These are phyloP conservation scores for Sebastes minor DNA, from an alignment of 2,797 vertebrate species.

Conservation along the genomic window DNA sequence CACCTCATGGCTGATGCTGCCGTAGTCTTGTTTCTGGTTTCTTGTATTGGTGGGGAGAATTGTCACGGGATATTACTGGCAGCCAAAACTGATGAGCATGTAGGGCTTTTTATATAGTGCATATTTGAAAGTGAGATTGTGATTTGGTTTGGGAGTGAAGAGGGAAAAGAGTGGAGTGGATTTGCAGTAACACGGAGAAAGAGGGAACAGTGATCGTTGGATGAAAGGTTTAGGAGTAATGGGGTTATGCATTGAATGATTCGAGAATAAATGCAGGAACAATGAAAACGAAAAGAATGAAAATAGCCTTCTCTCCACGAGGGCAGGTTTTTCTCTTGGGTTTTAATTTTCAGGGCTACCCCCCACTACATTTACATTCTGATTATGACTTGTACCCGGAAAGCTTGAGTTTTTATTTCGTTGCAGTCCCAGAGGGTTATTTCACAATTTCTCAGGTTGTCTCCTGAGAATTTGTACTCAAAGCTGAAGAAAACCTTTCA, in stretches of 20 bases:
- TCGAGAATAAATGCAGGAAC: constrained; percentile 18
- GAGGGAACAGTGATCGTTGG: constrained; percentile 21
- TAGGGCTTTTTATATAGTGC: not conserved
- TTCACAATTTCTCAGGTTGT: constrained; percentile 1
- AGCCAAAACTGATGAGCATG: not conserved
- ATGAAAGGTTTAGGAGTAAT: constrained; percentile 36
- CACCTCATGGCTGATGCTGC: not conserved
- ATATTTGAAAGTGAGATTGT: not conserved
- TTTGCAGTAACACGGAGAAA: constrained; percentile 15
- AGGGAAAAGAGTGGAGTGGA: constrained; percentile 14
- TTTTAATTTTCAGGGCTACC: constrained; percentile 16
- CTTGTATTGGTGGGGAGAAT: not conserved
- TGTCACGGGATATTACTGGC: not conserved
- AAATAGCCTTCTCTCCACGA: not conserved
- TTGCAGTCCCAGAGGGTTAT: constrained; percentile 17
- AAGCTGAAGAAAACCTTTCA: constrained; percentile 27
- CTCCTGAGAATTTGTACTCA: constrained; percentile 11
- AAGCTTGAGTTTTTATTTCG: constrained; percentile 30
- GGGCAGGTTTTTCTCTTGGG: not conserved
- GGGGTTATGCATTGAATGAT: constrained; percentile 17
- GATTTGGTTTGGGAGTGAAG: constrained; percentile 1
- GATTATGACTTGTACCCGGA: constrained; percentile 31
- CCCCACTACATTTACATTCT: constrained; percentile 46
- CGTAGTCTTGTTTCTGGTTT: not conserved
- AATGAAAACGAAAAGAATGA: constrained; percentile 19